Base-by-base conservation (phyloP, 2,797 vertebrate genomes). In the Ibycter americanus region DNA sequence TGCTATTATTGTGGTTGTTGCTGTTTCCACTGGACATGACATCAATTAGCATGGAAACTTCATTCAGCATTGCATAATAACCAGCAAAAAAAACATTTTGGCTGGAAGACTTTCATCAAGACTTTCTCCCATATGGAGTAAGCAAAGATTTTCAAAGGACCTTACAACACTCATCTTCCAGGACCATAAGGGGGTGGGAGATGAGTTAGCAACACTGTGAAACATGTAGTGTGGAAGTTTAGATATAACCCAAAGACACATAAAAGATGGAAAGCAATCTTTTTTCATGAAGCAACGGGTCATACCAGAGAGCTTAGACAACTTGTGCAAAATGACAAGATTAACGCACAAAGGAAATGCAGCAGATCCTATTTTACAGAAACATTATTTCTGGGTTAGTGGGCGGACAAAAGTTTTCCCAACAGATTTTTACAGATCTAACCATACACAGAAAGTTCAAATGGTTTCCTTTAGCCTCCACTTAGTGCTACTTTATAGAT, bases 351-450 rank as follows among this genome's bases (percentile, higher is more conserved):
- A 84, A 78, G 46, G 66, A 11, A 84, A 83, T 17, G 54, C 6
- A 12, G 58, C 40, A 86, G 70, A 63, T 56, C 32, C 61, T 52
- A 90, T 73, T 74, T 90, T 77, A 76, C 55, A 83, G 66, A 55
- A 89, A 77, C 10, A 73, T 93, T 83, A 81, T 86, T 93, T 63
- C 68, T 77, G 85, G 51, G n/a, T 73, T 96, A 82, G 51, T 73
- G 88, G 49, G 63, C 71, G 44, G 62, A 89, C 61, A 68, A 42
- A 94, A n/a, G 67, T 89, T 87, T 93, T 55, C 66, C 90, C 40
- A 67, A 89, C 55, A 85, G 70, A 31, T 84, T 90, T 95, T 91
- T 93, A 65, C 52, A 89, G 80, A 80, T 73, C 59, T 67, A 66
- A 87, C 84, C 36, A 85, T 3, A 11, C 55, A 46, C 19, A 67